These are phyloP conservation scores for Vidua macroura DNA, from an alignment of 2,113 vertebrate genomes.

Conservation along the genomic window DNA sequence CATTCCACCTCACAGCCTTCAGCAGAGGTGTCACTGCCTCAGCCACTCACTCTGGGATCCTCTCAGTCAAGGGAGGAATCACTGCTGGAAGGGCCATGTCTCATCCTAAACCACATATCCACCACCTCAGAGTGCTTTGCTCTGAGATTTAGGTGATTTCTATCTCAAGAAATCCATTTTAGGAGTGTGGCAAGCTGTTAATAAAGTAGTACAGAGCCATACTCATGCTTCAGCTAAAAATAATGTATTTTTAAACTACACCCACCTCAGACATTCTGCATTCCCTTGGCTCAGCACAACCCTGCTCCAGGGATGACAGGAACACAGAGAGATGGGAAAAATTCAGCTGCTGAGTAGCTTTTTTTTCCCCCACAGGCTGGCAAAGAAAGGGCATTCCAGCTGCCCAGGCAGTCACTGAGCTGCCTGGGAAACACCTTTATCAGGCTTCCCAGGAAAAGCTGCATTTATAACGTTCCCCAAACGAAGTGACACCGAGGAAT, in stretches of 20 bases:
- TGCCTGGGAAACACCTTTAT: not conserved
- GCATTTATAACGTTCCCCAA: not conserved
- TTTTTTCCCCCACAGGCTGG: not conserved
- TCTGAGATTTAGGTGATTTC: not conserved
- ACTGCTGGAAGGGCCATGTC: accelerated
- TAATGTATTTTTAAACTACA: not conserved
- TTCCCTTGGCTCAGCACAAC: not conserved
- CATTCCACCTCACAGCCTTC: not conserved
- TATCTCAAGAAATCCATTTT: not conserved
- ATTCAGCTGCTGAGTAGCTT: not conserved
- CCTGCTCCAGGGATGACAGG: not conserved
- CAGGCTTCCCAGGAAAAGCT: not conserved
- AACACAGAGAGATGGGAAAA: not conserved
- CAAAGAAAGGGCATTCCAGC: not conserved
- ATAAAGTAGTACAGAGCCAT: not conserved
- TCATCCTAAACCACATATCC: accelerated
- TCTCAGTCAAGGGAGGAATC: not conserved
- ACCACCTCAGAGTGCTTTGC: not conserved
- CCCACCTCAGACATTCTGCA: not conserved
- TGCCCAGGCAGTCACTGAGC: not conserved
- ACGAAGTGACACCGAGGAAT: not conserved
- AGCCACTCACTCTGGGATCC: not conserved
- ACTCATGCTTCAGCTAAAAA: not conserved
- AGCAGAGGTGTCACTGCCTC: not conserved
- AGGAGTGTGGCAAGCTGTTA: not conserved